Conservation (phyloP, 2,888 invertebrate species). For the Meganola albula region DNA sequence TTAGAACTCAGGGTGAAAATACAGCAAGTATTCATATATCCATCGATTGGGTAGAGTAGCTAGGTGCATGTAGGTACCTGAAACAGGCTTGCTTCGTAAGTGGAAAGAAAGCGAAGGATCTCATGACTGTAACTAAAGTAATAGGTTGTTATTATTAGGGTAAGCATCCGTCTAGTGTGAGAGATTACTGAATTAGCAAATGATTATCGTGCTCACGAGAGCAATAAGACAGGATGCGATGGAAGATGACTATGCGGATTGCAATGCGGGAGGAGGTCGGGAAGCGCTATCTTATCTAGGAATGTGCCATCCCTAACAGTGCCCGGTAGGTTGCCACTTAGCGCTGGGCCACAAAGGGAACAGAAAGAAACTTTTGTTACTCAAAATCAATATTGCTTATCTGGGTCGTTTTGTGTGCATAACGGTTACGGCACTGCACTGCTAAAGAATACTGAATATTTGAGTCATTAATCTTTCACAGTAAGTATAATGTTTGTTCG, state of each 20-base stretch:
- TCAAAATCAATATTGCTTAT: slow-evolving; percentile 61
- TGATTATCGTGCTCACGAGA: slow-evolving; percentile 16
- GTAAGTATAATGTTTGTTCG: slow-evolving; percentile 30
- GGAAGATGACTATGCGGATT: slow-evolving; percentile 56
- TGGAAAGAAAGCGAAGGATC: too few species aligned
- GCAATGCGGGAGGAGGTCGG: slow-evolving; percentile 49
- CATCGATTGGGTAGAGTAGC: too few species aligned
- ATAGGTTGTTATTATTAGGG: too few species aligned
- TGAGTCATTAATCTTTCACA: slow-evolving; percentile 49
- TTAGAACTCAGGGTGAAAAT: too few species aligned
- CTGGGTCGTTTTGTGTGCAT: slow-evolving; percentile 50
- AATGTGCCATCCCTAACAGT: slow-evolving; percentile 63
- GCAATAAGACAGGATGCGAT: slow-evolving; percentile 30
- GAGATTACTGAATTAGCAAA: slow-evolving; percentile 18
- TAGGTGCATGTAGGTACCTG: too few species aligned
- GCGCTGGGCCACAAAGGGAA: slow-evolving; percentile 54
- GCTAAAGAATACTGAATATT: slow-evolving; percentile 39
- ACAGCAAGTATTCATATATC: too few species aligned
- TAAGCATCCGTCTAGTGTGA: too few species aligned
- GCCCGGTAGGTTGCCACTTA: slow-evolving; percentile 60
- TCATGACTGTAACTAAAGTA: too few species aligned
- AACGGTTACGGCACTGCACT: slow-evolving; percentile 44
- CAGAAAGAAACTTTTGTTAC: slow-evolving; percentile 49
- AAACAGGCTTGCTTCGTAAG: too few species aligned
- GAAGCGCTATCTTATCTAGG: slow-evolving; percentile 61